These are phyloP conservation scores for Ennomos fuscantarius DNA, from an alignment of 2,888 invertebrate genomes.

Conservation along the genomic window DNA sequence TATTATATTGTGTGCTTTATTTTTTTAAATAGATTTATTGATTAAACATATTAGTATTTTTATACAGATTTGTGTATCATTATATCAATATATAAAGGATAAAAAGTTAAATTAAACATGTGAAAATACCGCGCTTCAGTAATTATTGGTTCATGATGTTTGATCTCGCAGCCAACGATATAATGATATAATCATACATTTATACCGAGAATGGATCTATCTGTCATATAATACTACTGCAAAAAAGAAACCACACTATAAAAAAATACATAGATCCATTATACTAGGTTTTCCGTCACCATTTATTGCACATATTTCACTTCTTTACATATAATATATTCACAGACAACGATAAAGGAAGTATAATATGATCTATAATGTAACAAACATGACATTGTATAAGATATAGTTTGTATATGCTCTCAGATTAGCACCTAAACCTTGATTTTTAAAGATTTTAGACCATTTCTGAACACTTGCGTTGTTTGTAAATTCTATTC, in stretches of 20 bases:
- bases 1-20: constrained; percentile 41
- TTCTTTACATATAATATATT: constrained; percentile 24
- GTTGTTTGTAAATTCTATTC: constrained; percentile 54
- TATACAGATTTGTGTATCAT: background rate
- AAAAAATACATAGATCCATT: constrained; percentile 1
- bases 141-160: background rate
- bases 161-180: constrained; percentile 1
- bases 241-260: background rate
- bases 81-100: background rate
- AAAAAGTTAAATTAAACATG: background rate
- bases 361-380: constrained; percentile 17
- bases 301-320: constrained; percentile 20
- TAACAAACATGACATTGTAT: constrained; percentile 30
- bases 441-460: constrained; percentile 65
- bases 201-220: background rate
- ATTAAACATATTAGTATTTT: background rate
- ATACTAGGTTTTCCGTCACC: constrained; percentile 3
- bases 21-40: constrained; percentile 7
- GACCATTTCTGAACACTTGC: constrained; percentile 79
- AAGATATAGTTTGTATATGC: constrained; percentile 52
- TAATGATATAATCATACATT: background rate
- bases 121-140: no score
- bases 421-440: constrained; percentile 73
- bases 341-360: constrained; percentile 20
- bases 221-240: background rate